Conservation (phyloP, 2,113 vertebrate species). For the Hemiscyllium ocellatum region DNA sequence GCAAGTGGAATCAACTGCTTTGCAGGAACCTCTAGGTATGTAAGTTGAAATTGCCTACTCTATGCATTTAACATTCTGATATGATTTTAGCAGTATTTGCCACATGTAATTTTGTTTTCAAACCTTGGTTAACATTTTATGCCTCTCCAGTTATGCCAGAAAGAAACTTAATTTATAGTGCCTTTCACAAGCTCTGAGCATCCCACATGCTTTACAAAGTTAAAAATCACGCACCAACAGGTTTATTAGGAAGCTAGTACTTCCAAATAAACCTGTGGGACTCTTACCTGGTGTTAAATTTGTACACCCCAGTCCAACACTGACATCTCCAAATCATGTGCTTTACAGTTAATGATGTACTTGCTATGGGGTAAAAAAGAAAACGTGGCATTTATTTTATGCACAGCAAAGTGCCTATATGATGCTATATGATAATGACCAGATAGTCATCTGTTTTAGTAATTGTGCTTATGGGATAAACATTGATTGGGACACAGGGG, state of each 20-base stretch:
- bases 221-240: too few relatives aligned
- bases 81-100: neutral
- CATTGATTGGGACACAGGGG: neutral
- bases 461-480: neutral
- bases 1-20: neutral
- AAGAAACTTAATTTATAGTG: neutral
- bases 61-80: neutral
- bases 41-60: neutral
- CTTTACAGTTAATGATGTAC: neutral
- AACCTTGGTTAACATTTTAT: neutral
- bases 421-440: neutral
- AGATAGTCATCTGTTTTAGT: neutral
- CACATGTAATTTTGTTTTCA: neutral
- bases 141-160: neutral
- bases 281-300: too few relatives aligned
- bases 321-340: too few relatives aligned
- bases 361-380: neutral
- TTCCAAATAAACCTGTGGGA: too few relatives aligned
- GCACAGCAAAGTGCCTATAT: neutral
- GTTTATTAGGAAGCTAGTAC: too few relatives aligned
- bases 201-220: too few relatives aligned
- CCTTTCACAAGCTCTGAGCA: too few relatives aligned
- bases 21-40: constrained; percentile 23
- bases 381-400: neutral
- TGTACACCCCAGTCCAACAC: too few relatives aligned